Evolutionary conservation across 2,797 vertebrate species (phyloP).

Genomic region (Remorina albescens): DNA sequence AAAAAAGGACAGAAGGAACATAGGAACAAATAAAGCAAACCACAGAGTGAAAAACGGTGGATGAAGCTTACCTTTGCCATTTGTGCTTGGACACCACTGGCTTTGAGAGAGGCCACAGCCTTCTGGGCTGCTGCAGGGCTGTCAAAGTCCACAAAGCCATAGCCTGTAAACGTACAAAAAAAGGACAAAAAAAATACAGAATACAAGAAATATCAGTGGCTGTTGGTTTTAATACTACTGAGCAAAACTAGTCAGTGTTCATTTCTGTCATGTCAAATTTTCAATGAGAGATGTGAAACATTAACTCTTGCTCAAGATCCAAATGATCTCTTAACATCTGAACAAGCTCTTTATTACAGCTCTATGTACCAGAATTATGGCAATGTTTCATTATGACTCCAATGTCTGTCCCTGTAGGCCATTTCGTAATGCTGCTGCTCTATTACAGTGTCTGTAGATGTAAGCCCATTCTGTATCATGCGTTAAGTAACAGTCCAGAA

Average conservation of each 20-base stretch:
- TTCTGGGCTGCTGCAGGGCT: constrained; percentile 98
- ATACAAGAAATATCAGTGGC: background rate
- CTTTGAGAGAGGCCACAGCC: constrained; percentile 97
- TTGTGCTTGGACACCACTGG: constrained; percentile 98
- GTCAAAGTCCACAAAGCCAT: constrained; percentile 99
- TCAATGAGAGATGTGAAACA: constrained; percentile 57
- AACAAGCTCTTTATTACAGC: constrained; percentile 11
- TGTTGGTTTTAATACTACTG: constrained; percentile 14
- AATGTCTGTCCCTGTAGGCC: constrained; percentile 7
- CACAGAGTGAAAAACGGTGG: constrained; percentile 21
- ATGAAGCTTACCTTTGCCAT: constrained; percentile 95
- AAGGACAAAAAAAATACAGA: constrained; percentile 3
- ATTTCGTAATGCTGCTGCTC: background rate
- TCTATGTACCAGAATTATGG: constrained; percentile 28
- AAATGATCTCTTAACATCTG: constrained; percentile 34
- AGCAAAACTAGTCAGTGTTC: constrained; percentile 24
- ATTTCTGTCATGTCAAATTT: constrained; percentile 53
- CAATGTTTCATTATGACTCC: constrained; percentile 20
- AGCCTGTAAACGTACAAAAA: constrained; percentile 84
- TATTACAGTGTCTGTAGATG: constrained; percentile 1
- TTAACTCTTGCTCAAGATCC: constrained; percentile 44
- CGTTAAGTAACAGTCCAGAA: background rate
- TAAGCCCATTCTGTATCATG: background rate
- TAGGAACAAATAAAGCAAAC: constrained; percentile 13
- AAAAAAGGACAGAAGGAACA: no score